These are phyloP conservation scores for Apantesis nais DNA, from an alignment of 2,888 invertebrate genomes.

Conservation along the genomic window DNA sequence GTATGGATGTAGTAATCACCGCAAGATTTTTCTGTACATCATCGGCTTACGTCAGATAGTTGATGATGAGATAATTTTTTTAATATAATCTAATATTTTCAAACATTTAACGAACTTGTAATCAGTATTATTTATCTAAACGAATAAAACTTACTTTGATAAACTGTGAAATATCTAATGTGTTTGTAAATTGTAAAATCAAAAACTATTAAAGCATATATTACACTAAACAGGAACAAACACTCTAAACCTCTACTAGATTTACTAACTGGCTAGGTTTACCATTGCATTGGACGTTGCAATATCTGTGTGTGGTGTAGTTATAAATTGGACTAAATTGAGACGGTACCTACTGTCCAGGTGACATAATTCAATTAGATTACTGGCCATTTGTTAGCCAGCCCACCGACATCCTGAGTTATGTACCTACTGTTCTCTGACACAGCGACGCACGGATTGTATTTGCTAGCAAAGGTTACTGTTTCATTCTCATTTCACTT, in stretches of 20 bases:
- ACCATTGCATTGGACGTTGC: constrained; percentile 33
- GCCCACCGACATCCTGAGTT: constrained; percentile 57
- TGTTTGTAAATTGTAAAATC: neutral
- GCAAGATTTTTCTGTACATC: neutral
- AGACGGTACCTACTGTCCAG: constrained; percentile 66
- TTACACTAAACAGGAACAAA: neutral
- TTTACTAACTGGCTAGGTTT: constrained; percentile 34
- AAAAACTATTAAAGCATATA: neutral
- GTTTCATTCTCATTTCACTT: constrained; percentile 4
- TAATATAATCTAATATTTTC: too few species aligned
- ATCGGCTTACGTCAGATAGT: too few species aligned
- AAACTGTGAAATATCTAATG: neutral
- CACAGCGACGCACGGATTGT: constrained; percentile 33
- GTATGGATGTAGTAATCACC: too few species aligned
- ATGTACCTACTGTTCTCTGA: constrained; percentile 43
- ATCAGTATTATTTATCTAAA: neutral
- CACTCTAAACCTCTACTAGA: constrained; percentile 23
- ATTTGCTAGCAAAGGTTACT: constrained; percentile 28
- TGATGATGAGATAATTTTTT: too few species aligned
- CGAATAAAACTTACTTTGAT: neutral
- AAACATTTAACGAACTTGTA: too few species aligned
- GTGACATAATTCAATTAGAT: constrained; percentile 78
- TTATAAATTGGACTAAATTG: constrained; percentile 72
- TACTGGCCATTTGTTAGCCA: constrained; percentile 66
- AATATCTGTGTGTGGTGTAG: constrained; percentile 54